These are phyloP conservation scores for Tolypeutes matacus DNA, from an alignment of 2,797 vertebrate species.

Conservation along the genomic window DNA sequence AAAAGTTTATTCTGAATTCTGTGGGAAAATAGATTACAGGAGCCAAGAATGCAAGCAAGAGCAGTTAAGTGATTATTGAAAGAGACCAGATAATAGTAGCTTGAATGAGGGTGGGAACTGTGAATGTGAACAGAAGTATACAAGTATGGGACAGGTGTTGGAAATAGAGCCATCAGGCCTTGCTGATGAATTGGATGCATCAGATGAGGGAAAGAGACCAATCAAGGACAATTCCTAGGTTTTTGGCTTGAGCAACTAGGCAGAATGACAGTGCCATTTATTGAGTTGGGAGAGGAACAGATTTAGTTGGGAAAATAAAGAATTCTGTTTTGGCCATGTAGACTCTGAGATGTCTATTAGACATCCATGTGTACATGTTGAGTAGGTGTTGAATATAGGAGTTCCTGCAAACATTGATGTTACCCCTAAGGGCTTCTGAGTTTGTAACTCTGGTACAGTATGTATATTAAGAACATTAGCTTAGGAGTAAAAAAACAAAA, in stretches of 20 bases:
- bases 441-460: background rate
- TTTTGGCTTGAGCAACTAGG: conserved; percentile 2
- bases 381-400: background rate
- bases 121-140: background rate
- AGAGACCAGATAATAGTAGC: background rate
- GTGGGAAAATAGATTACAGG: background rate
- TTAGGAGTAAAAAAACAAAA: background rate
- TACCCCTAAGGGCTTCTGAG: background rate
- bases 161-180: background rate
- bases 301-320: background rate
- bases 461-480: background rate
- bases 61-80: background rate
- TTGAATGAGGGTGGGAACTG: background rate
- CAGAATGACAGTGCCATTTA: background rate
- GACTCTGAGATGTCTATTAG: background rate
- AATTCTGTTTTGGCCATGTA: background rate
- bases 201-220: background rate
- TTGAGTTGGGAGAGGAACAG: background rate
- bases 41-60: background rate
- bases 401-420: background rate
- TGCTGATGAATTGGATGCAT: background rate
- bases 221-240: background rate
- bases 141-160: background rate
- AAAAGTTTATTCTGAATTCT: background rate
- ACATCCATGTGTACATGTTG: background rate